Conservation (phyloP, 1,140 invertebrate species). For the Sminthurides bifidus region DNA sequence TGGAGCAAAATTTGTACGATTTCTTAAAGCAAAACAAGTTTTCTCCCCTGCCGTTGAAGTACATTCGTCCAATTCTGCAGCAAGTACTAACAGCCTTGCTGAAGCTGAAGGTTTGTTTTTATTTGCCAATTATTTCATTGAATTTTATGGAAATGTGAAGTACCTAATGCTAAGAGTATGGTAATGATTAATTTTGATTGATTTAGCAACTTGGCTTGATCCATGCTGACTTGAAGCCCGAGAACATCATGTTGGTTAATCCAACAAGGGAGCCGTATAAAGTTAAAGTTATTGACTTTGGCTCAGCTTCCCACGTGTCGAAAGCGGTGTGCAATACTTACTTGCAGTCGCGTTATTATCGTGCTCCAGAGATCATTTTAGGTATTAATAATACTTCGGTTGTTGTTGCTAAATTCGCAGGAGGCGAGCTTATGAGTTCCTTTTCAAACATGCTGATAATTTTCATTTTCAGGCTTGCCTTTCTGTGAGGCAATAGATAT, state of each 20-base stretch:
- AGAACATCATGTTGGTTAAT: constrained; percentile 99
- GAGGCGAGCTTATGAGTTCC: no score
- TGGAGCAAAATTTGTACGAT: constrained; percentile 99
- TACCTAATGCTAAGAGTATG: not conserved
- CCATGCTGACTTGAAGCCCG: constrained; percentile 98
- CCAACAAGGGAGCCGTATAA: constrained; percentile 92
- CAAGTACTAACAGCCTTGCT: constrained; percentile 96
- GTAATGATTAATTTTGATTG: not conserved
- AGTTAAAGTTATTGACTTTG: constrained; percentile 98
- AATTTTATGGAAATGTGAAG: not conserved
- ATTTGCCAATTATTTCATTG: no score
- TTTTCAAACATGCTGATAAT: constrained; percentile 3
- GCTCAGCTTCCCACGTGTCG: constrained; percentile 95
- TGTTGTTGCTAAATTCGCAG: no score
- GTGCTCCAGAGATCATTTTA: constrained; percentile 97
- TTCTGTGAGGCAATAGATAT: constrained; percentile 99
- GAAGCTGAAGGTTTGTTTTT: constrained; percentile 76
- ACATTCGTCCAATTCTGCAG: constrained; percentile 95
- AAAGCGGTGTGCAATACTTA: constrained; percentile 99
- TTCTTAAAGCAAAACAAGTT: constrained; percentile 99
- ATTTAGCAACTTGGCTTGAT: constrained; percentile 90
- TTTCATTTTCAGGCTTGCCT: constrained; percentile 51
- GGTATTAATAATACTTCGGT: constrained; percentile 44
- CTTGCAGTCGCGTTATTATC: constrained; percentile 96
- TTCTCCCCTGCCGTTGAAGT: constrained; percentile 91